Percentiles rank a stretch among this genome's conserved stretches.
Conservation (phyloP, 2,113 vertebrate species). For the Acanthochromis polyacanthus region DNA sequence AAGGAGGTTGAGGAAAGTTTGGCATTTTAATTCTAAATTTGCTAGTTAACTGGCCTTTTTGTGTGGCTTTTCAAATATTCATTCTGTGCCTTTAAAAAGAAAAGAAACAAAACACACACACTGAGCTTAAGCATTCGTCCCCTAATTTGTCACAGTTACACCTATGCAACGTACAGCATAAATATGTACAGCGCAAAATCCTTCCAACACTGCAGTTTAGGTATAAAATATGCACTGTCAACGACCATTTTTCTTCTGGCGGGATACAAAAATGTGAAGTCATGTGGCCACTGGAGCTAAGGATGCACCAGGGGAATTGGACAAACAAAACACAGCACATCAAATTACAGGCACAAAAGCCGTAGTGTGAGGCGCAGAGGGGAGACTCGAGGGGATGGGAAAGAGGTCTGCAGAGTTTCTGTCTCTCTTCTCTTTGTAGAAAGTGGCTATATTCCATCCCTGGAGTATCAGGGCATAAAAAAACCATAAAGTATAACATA, state of each 20-base stretch:
- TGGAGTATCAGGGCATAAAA: conserved; percentile 24
- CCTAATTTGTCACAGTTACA: conserved; percentile 68
- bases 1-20: conserved; percentile 11
- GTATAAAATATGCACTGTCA: conserved; percentile 65
- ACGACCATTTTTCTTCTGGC: conserved; percentile 69
- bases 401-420: conserved; percentile 39
- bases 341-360: conserved; percentile 64
- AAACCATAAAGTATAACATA: conserved; percentile 32
- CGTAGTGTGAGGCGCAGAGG: conserved; percentile 39
- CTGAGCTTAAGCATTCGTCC: neutral
- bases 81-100: conserved; percentile 16
- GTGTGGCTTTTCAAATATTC: conserved; percentile 20
- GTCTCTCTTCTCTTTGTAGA: conserved; percentile 29
- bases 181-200: conserved; percentile 57
- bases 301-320: conserved; percentile 57
- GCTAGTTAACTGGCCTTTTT: conserved; percentile 15
- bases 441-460: conserved; percentile 41
- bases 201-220: conserved; percentile 60
- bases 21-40: conserved; percentile 23
- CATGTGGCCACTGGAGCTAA: conserved; percentile 47
- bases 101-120: conserved; percentile 10
- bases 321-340: conserved; percentile 69
- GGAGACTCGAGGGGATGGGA: conserved; percentile 46
- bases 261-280: conserved; percentile 52
- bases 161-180: conserved; percentile 52